Evolutionary conservation across 2,113 vertebrate genomes (phyloP), one percentile per base, ranked within the genome.

Genomic region (Probosciger aterrimus): DNA sequence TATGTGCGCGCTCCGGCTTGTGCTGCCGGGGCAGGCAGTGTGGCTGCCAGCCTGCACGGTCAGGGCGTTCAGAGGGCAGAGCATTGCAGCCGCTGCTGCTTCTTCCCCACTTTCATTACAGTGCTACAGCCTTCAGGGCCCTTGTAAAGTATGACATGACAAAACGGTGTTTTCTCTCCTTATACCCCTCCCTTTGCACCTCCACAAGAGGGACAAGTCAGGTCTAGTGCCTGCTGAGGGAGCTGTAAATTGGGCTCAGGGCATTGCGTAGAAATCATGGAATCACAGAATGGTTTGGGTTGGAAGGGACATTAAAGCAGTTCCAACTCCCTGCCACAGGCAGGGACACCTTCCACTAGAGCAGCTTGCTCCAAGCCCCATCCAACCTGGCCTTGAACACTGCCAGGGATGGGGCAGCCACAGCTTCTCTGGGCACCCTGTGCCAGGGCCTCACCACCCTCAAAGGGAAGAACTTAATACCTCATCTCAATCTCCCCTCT

Each of bases 1-100:
- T 1, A 12, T 0, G 1, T 10, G n/a, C n/a, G n/a, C n/a, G 44
- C 22, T 33, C 9, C 7, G 52, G 46, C 10, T 22, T 9, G 25
- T 7, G 16, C 62, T 35, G 55, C 44, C 4, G 4, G 17, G 12
- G n/a, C 47, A 6, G 52, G 81, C 28, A 30, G 65, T 1, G 16
- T 3, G 3, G 70, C 37, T 12, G 5, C 55, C 73, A 11, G 59
- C 43, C 27, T 2, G 9, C 31, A 3, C 4, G 1, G 15, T 50
- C 1, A 10, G 4, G 69, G 46, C 18, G 55, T 18, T 41, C 2
- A 2, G 33, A 10, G 41, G 2, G 62, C 13, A 18, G 7, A 33
- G 24, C 59, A 15, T 47, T 18, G 8, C 33, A 0, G 0, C 15
- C 41, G 3, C 25, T 77, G 4, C 53, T 44, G 73, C 28, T n/a